Conservation (phyloP, 2,888 invertebrate species). For the Conchocele bisecta region DNA sequence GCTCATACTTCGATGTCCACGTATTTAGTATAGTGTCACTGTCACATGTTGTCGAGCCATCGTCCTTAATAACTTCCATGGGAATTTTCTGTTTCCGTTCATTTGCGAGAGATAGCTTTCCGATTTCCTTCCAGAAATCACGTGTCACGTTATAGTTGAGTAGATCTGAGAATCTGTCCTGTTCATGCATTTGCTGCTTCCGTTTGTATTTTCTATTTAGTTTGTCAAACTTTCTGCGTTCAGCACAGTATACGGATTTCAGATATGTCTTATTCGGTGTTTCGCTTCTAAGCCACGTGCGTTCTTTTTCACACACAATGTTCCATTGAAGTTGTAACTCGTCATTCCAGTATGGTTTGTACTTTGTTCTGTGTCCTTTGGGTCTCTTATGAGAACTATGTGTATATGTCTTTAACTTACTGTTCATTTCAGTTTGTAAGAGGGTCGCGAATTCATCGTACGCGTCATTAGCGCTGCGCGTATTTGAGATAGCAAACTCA, state of each 20-base stretch:
- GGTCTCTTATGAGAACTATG: no score
- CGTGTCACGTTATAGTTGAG: neutral
- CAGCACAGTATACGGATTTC: conserved; percentile 4
- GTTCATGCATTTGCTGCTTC: neutral
- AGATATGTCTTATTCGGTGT: neutral
- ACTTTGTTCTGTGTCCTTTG: neutral
- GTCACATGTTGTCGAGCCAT: neutral
- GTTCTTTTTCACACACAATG: neutral
- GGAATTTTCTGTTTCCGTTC: neutral
- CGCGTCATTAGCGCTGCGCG: no score
- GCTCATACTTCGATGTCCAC: neutral
- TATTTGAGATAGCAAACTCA: no score
- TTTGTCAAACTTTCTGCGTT: neutral
- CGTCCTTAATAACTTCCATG: neutral
- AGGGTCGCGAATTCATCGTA: no score
- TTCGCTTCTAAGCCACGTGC: neutral
- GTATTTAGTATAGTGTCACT: neutral
- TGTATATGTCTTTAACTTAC: no score
- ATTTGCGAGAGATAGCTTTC: neutral
- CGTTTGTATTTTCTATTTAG: neutral
- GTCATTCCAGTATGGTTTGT: neutral
- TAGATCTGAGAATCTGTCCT: neutral
- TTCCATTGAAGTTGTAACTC: neutral
- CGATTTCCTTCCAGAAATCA: neutral
- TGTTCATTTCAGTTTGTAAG: no score